Evolutionary conservation across 2,888 invertebrate genomes (phyloP), one percentile per base, ranked within the genome.

Genomic region (Metalampra italica): DNA sequence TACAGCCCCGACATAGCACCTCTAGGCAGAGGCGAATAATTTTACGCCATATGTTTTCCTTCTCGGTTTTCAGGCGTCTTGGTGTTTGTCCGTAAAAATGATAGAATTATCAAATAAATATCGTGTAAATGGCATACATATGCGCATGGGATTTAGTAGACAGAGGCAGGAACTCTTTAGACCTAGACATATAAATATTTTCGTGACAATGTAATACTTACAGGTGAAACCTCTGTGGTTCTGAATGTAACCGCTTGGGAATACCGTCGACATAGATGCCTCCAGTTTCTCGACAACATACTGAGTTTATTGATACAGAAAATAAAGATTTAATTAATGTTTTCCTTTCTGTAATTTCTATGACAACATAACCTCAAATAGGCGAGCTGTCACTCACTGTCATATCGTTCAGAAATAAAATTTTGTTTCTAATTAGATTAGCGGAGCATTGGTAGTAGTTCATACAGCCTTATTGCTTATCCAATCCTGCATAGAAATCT

Each of bases 211-310:
- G 8, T 7, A 32, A 32, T 40, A 69, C 83, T 80, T 74, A 88
- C 88, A 30, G 88, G 88, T 15, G 81, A 82, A 9, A 51, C 58
- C 71, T 88, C 87, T 29, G 64, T 65, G 11, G 88, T 88, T 63
- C 86, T 80, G 56, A 87, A 89, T 45, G 75, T 80, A 32, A 72
- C 73, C 39, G 79, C 66, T 59, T 88, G 86, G 1, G 87, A 86
- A 68, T 88, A 89, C 14, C 83, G 73, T 12, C 88, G 75, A 55
- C 78, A 80, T 46, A 84, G 36, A 47, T 78, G 71, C 55, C 80
- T 81, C 64, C 80, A 78, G 60, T 70, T 87, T 44, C 88, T 82
- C 34, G 80, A 77, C 39, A 87, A 53, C 88, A 89, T 89, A 48
- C 54, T 76, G 32, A 7, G 41, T 43, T 39, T 34, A 7, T n/a